phyloP scores from a whole-genome alignment of 1,140 invertebrate species.

The Geopemphigus sp. region DNA sequence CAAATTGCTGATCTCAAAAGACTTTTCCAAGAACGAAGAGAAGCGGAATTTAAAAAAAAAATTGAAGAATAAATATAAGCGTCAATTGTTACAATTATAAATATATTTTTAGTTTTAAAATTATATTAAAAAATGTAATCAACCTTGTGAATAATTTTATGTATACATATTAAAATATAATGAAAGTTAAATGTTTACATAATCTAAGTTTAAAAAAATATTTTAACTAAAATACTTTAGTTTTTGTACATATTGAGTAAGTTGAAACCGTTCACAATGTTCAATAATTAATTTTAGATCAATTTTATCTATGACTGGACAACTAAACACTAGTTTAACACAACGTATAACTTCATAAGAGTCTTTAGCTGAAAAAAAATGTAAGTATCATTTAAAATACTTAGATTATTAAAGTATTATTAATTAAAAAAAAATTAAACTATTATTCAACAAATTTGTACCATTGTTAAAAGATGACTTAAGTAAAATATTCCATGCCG shows the following conservation, averaged over 20 bases:
- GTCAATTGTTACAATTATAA: not conserved
- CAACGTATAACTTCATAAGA: conserved; percentile 40
- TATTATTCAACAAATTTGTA: not conserved
- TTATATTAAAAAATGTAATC: conserved; percentile 24
- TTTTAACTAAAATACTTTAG: conserved; percentile 6
- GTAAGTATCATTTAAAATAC: no score
- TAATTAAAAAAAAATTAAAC: not conserved
- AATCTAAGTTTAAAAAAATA: not conserved
- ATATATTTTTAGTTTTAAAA: conserved; percentile 14
- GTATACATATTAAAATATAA: not conserved
- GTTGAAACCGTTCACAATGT: conserved; percentile 30
- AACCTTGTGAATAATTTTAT: not conserved
- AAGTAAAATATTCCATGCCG: conserved; percentile 45
- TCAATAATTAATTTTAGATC: conserved; percentile 33
- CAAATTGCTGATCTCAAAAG: conserved; percentile 30
- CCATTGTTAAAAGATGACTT: conserved; percentile 42
- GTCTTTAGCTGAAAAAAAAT: conserved; percentile 42
- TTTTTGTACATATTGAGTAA: conserved; percentile 22
- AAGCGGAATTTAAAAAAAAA: conserved; percentile 29
- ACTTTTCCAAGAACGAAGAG: conserved; percentile 23
- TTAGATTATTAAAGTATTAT: not conserved
- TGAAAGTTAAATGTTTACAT: no score
- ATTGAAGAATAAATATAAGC: conserved; percentile 19
- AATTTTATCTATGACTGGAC: conserved; percentile 46
- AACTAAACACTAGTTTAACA: conserved; percentile 42